phyloP scores from a whole-genome alignment of 2,113 vertebrate genomes.

The Dinomys branickii region DNA sequence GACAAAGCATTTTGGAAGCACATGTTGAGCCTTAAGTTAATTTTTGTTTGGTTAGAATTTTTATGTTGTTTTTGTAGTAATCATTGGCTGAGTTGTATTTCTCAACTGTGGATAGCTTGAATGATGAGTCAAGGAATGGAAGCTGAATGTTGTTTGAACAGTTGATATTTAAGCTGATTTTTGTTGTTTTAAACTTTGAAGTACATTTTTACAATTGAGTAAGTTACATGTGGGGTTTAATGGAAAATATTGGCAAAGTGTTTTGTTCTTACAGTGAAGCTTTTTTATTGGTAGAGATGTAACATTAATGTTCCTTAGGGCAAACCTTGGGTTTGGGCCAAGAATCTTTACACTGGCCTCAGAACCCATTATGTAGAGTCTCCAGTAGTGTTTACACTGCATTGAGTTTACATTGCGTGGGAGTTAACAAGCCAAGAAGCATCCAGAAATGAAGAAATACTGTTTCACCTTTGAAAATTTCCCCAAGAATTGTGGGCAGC shows the following conservation, averaged over 20 bases:
- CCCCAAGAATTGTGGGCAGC: background rate
- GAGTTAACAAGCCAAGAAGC: background rate
- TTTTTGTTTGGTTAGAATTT: slow-evolving; percentile 49
- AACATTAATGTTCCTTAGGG: background rate
- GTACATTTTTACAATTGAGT: slow-evolving; percentile 41
- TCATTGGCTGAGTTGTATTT: slow-evolving; percentile 61
- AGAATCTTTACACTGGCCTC: background rate
- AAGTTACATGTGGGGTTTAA: slow-evolving; percentile 20
- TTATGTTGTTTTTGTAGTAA: slow-evolving; percentile 64
- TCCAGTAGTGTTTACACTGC: background rate
- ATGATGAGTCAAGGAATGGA: slow-evolving; percentile 48
- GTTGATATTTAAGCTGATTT: slow-evolving; percentile 58
- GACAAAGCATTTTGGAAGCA: background rate
- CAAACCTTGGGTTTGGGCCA: background rate
- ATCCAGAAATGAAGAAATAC: background rate
- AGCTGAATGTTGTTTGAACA: slow-evolving; percentile 54
- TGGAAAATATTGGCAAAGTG: slow-evolving; percentile 29
- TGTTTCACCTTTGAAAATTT: background rate
- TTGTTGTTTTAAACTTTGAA: slow-evolving; percentile 71
- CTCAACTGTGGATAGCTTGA: background rate
- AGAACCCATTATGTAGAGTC: background rate
- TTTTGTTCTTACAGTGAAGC: slow-evolving; percentile 45
- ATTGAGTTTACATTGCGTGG: background rate
- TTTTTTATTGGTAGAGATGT: background rate
- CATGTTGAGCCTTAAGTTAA: slow-evolving; percentile 18